Evolutionary conservation across 2,113 vertebrate genomes (phyloP).

Genomic region (Melanostigma gelatinosum): DNA sequence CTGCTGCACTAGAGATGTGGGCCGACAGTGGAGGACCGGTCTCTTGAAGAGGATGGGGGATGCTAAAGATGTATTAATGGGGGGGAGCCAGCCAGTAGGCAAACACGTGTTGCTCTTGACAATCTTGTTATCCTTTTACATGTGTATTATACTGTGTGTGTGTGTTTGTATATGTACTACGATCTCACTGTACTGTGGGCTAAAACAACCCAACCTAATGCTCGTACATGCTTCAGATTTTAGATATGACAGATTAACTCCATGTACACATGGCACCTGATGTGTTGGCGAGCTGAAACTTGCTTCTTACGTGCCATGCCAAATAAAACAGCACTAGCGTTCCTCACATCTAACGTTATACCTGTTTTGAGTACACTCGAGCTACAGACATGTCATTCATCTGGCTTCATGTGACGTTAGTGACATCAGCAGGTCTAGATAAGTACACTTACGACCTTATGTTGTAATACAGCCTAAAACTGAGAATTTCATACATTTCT

Average conservation of each 20-base stretch:
- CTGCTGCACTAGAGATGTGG: conserved; percentile 11
- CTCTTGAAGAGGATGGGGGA: background rate
- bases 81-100: background rate
- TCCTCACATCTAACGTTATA: conserved; percentile 13
- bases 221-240: conserved; percentile 3
- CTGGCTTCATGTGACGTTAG: background rate
- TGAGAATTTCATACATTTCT: background rate
- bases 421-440: background rate
- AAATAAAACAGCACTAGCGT: conserved; percentile 26
- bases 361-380: conserved; percentile 6
- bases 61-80: conserved; percentile 1
- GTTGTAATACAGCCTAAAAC: background rate
- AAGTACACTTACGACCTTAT: background rate
- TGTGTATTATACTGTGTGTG: background rate
- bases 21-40: background rate
- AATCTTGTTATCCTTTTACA: background rate
- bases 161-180: background rate
- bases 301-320: conserved; percentile 9
- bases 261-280: conserved; percentile 8
- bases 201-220: background rate
- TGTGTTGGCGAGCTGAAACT: conserved; percentile 16
- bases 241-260: conserved; percentile 10
- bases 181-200: background rate
- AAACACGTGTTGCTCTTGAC: background rate
- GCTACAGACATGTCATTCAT: conserved; percentile 25